Conservation (phyloP, 2,797 vertebrate species). For the Propithecus perrieri region DNA sequence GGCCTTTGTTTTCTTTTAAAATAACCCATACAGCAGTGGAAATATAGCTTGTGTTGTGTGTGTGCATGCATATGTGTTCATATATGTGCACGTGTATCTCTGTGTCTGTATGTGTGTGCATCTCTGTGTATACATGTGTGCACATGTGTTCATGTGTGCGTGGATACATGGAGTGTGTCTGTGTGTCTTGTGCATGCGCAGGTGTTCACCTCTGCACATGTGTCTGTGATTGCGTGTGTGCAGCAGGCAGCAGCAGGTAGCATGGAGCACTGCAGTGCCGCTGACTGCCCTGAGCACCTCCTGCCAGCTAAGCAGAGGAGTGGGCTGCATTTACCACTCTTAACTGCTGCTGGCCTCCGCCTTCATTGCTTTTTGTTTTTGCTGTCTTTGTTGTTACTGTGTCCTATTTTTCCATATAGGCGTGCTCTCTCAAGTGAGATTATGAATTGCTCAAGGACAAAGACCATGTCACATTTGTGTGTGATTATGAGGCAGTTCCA, state of each 20-base stretch:
- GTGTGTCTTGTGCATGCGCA: background rate
- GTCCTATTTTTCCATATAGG: background rate
- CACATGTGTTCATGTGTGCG: background rate
- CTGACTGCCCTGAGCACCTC: rapidly evolving
- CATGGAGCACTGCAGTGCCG: background rate
- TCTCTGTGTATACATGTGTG: background rate
- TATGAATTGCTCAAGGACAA: background rate
- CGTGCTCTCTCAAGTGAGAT: background rate
- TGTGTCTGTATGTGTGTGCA: background rate
- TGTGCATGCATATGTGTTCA: background rate
- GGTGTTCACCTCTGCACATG: background rate
- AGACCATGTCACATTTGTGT: background rate
- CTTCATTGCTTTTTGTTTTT: background rate
- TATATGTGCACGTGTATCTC: background rate
- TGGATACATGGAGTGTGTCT: background rate
- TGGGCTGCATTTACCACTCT: background rate
- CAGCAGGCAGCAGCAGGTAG: background rate
- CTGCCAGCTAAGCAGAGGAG: background rate
- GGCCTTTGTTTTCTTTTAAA: background rate
- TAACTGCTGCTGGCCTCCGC: background rate
- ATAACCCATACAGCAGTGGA: background rate
- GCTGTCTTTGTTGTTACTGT: background rate
- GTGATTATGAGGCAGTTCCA: background rate
- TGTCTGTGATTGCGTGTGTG: background rate
- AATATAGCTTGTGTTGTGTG: background rate